Base-by-base conservation (phyloP, 2,888 invertebrate genomes). In the Volucella bombylans region DNA sequence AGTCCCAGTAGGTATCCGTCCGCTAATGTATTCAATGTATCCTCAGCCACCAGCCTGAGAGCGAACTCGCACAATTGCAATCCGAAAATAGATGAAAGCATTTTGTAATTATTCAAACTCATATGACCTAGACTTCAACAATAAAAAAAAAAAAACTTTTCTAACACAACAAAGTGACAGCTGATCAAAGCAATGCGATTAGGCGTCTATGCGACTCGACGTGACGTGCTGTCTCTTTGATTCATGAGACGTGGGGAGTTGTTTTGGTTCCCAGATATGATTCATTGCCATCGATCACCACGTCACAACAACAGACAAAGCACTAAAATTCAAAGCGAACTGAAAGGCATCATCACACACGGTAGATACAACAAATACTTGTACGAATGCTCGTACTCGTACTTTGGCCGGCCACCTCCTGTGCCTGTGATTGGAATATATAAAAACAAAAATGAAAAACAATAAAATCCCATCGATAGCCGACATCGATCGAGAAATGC, bases 391-490 rank as follows among this genome's bases (percentile, higher is more conserved):
- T 23, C 18, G 3, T 31, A 31, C 31, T 31, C 31, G 31, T 31
- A 31, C 31, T 31, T 31, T 31, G 31, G 31, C 31, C 6, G 61
- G 68, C 67, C 52, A 65, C 69, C 79, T 74, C 59, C 55, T 50
- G 68, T 57, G 52, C 50, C 57, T 64, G 78, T 82, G 82, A 72
- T 83, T 69, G 79, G 82, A 83, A 79, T 83, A 64, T 69, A 79
- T 65, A 69, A 78, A 77, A 81, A 65, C 18, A 14, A 68, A 77
- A 77, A 31, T n/a, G 39, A 67, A 55, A 18, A n/a, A 52, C 50
- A 18, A 12, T n/a, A 12, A 45, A 14, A 31, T 47, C 23, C 61
- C 15, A 61, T 15, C 57, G 52, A 81, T 71, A 62, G 45, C 50
- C 55, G 68, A 82, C 57, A 64, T 31, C n/a, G n/a, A 31, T 82